A percentile compares a stretch with the other conserved stretches of the same genome.
phyloP scores from a whole-genome alignment of 2,113 vertebrate genomes.

The cattle (Bos taurus) region DNA sequence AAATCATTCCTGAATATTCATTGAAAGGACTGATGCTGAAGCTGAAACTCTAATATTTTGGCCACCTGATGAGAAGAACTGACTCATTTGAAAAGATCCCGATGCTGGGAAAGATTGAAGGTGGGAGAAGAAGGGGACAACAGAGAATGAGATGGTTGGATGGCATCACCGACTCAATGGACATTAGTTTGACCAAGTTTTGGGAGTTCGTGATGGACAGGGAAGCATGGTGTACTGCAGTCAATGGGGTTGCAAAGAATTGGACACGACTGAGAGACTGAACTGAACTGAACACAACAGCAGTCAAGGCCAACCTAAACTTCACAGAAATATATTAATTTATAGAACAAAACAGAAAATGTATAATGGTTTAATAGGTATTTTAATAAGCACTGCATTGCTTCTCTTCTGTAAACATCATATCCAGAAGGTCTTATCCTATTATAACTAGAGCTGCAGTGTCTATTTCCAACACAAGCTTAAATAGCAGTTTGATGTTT shows the following conservation, averaged over 20 bases:
- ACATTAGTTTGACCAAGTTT: neutral
- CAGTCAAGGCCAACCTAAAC: neutral
- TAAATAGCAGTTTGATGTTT: neutral
- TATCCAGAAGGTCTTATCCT: neutral
- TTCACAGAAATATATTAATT: neutral
- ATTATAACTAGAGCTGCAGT: neutral
- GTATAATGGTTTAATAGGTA: neutral
- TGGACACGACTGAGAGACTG: neutral
- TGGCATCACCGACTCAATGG: neutral
- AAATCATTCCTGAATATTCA: neutral
- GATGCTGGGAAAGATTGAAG: neutral
- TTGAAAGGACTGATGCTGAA: neutral
- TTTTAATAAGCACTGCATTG: neutral
- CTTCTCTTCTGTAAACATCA: neutral
- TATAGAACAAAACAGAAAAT: neutral
- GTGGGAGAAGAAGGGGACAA: neutral
- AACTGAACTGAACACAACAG: neutral
- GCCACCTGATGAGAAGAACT: neutral
- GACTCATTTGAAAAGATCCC: neutral
- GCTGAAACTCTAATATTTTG: neutral
- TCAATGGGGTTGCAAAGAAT: neutral
- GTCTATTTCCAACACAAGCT: neutral
- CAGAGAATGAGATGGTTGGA: neutral
- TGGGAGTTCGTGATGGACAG: neutral
- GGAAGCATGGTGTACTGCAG: neutral